phyloP scores from a whole-genome alignment of 2,888 invertebrate species.

The Baccha elongata region DNA sequence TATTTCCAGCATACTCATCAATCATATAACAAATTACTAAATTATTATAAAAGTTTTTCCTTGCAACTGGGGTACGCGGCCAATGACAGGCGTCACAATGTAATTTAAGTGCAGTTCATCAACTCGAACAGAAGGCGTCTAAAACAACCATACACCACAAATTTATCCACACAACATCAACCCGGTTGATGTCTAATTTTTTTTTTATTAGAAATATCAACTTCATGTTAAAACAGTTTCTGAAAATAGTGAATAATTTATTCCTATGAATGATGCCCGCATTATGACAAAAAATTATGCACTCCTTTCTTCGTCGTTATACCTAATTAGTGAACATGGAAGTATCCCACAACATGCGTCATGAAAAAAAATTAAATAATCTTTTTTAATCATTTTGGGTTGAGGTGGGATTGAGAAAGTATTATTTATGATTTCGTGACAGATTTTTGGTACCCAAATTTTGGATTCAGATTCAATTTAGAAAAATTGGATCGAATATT shows the following conservation, averaged over 20 bases:
- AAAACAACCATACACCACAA: constrained; percentile 35
- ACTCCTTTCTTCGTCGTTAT: constrained; percentile 53
- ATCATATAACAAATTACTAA: constrained; percentile 62
- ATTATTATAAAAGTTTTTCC: constrained; percentile 44
- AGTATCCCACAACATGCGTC: constrained; percentile 43
- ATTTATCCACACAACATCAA: constrained; percentile 41
- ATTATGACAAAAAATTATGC: constrained; percentile 43
- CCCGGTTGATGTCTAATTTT: constrained; percentile 35
- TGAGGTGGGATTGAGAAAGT: constrained; percentile 56
- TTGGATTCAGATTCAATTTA: too few relatives aligned
- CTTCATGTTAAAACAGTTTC: constrained; percentile 38
- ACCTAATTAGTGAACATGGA: constrained; percentile 69
- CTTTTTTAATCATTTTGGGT: constrained; percentile 47
- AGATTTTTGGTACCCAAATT: constrained; percentile 52
- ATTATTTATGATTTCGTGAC: constrained; percentile 65
- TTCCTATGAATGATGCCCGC: constrained; percentile 57
- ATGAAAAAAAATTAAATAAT: constrained; percentile 50
- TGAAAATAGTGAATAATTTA: constrained; percentile 70
- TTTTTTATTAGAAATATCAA: constrained; percentile 38
- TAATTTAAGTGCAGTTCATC: constrained; percentile 72
- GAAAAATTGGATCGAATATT: too few relatives aligned
- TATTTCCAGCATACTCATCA: constrained; percentile 48
- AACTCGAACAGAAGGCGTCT: constrained; percentile 48
- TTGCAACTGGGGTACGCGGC: constrained; percentile 41
- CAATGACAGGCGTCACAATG: constrained; percentile 68